Evolutionary conservation across 2,113 vertebrate species (phyloP).

Genomic region (Talpa occidentalis): DNA sequence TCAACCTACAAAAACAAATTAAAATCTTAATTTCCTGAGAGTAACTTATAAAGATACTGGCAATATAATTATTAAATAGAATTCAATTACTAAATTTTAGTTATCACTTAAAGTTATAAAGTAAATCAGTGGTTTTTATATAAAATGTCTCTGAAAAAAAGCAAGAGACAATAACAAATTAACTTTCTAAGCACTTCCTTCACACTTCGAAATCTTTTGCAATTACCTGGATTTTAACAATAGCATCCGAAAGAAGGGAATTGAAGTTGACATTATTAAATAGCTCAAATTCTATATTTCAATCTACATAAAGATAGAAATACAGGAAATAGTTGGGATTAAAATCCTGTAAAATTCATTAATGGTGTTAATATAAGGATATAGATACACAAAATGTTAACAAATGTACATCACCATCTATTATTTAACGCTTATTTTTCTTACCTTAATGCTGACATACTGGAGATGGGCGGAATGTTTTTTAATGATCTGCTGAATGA

Average conservation of each 20-base stretch:
- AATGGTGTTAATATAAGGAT: not conserved
- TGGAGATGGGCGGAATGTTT: slow-evolving; percentile 92
- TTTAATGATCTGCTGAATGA: slow-evolving; percentile 96
- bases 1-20: slow-evolving; percentile 88
- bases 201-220: slow-evolving; percentile 3
- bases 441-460: slow-evolving; percentile 94
- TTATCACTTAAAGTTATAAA: not conserved
- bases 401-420: not conserved
- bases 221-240: slow-evolving; percentile 1
- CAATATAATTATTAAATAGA: slow-evolving; percentile 13
- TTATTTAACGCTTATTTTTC: not conserved
- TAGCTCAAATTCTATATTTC: not conserved
- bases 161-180: not conserved
- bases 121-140: not conserved
- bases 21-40: slow-evolving; percentile 20
- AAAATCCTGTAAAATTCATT: not conserved
- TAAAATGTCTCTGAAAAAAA: not conserved
- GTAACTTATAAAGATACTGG: not conserved
- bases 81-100: not conserved
- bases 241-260: not conserved
- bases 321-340: not conserved
- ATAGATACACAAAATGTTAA: not conserved
- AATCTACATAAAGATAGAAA: not conserved
- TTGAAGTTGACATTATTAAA: not conserved
- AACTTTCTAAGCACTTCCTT: slow-evolving; percentile 7